These are phyloP conservation scores for Ailuropoda melanoleuca DNA, from an alignment of 2,113 vertebrate species.

Conservation along the genomic window DNA sequence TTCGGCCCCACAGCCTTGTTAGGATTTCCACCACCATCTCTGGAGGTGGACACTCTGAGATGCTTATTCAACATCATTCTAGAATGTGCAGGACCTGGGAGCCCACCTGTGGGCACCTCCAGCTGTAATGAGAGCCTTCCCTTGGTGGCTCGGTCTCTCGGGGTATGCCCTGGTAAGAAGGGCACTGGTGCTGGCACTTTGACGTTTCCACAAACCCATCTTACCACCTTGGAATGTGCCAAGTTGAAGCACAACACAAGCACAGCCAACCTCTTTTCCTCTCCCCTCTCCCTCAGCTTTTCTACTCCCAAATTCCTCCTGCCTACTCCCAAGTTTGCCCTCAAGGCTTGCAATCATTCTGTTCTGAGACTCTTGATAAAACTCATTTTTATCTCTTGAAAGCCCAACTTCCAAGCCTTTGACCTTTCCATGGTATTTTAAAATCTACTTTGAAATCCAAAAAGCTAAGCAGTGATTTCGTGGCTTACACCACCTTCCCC, in stretches of 20 bases:
- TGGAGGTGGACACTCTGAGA: not conserved
- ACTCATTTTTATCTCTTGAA: not conserved
- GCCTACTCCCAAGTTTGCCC: not conserved
- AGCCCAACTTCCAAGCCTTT: not conserved
- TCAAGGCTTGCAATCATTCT: not conserved
- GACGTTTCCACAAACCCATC: not conserved
- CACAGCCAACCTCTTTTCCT: too few relatives aligned
- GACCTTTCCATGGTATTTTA: not conserved
- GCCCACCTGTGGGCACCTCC: not conserved
- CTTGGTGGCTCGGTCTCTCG: not conserved
- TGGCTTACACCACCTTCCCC: not conserved
- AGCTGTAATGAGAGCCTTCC: not conserved
- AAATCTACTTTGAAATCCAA: not conserved
- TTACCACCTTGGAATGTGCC: too few relatives aligned
- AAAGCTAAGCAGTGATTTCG: not conserved
- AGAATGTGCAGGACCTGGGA: not conserved
- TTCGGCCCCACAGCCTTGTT: not conserved
- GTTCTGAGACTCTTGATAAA: not conserved
- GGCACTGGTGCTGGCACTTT: not conserved
- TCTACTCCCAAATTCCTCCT: not conserved
- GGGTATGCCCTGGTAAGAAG: not conserved
- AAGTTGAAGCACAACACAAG: too few relatives aligned
- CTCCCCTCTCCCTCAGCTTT: not conserved
- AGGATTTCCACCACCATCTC: not conserved
- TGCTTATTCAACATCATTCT: too few relatives aligned